Evolutionary conservation across 2,888 invertebrate genomes (phyloP), one percentile per base, ranked within the genome.

Genomic region (Drymonia ruficornis): DNA sequence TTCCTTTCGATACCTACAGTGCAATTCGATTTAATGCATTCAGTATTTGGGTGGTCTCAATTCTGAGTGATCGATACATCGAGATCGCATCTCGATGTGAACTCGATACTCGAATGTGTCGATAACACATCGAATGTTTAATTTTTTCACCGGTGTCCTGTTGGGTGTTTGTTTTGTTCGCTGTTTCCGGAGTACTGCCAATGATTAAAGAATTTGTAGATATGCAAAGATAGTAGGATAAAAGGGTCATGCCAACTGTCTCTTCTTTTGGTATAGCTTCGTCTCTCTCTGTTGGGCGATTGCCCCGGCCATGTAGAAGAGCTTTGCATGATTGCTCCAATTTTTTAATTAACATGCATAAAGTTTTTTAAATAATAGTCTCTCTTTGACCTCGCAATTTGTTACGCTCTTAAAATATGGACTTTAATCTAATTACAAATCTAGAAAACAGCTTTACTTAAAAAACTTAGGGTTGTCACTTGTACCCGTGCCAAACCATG

Each of bases 41-140:
- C 43, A n/a, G 19, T 61, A 58, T 80, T 78, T 79, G 85, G 86
- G 84, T 86, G 86, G 85, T 86, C 86, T 67, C 71, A 57, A 65
- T 74, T 59, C 59, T 67, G 79, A 79, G 67, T 72, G 83, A 84
- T 80, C 71, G 79, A 82, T 79, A 68, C 61, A 71, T 75, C 61
- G 70, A 76, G 70, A 70, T 70, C 31, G 50, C 64, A 75, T 72
- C 66, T 63, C 59, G 74, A 72, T 74, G 63, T 65, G 70, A 76
- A 73, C 75, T 75, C 65, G 72, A 70, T 74, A 73, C 65, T 68
- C 65, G 64, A 57, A 59, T 71, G 70, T 78, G 74, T 70, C 64
- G 80, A 76, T 78, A 75, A 65, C 70, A 73, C 63, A 69, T 71
- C 70, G 71, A 70, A 67, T 72, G 67, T 64, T 70, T 60, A 59